A percentile compares a stretch with the other conserved stretches of the same genome.
Conservation (phyloP, 2,888 invertebrate species). For the Calameuta pallipes region DNA sequence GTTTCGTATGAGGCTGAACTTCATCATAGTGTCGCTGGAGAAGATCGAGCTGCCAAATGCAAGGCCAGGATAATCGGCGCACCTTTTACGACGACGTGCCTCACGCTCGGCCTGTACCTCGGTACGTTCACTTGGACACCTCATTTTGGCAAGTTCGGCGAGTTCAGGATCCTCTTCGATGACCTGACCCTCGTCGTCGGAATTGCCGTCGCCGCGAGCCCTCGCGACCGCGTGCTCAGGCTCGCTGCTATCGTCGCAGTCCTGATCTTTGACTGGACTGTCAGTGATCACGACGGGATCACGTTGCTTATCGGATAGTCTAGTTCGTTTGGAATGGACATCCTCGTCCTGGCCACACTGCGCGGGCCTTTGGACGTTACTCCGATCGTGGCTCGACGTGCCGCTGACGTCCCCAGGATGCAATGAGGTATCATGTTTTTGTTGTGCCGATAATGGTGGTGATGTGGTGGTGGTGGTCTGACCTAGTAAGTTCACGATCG, state of each 20-base stretch:
- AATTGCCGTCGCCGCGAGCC: conserved; percentile 62
- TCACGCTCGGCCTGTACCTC: conserved; percentile 90
- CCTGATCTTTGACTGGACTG: neutral
- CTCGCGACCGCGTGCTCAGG: conserved; percentile 66
- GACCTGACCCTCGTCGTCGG: conserved; percentile 58
- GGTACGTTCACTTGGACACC: conserved; percentile 90
- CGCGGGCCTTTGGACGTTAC: conserved; percentile 56
- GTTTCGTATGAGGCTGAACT: conserved; percentile 95
- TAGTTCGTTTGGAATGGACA: neutral
- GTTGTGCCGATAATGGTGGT: neutral
- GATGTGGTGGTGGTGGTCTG: neutral
- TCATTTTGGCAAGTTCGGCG: conserved; percentile 83
- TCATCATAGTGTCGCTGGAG: conserved; percentile 97
- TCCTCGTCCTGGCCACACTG: conserved; percentile 59
- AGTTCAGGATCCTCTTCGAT: conserved; percentile 81
- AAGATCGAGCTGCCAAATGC: conserved; percentile 93
- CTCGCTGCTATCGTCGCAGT: conserved; percentile 32
- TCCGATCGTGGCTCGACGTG: conserved; percentile 18
- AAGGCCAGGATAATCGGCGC: conserved; percentile 92
- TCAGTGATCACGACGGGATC: neutral
- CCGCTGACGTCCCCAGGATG: neutral
- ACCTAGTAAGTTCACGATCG: conserved; percentile 4
- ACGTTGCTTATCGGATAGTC: neutral
- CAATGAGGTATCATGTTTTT: neutral
- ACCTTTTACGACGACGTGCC: conserved; percentile 79